Percentiles rank a stretch among this genome's conserved stretches.
Evolutionary conservation across 1,140 invertebrate species (phyloP).

Genomic region (Magallana gigas): DNA sequence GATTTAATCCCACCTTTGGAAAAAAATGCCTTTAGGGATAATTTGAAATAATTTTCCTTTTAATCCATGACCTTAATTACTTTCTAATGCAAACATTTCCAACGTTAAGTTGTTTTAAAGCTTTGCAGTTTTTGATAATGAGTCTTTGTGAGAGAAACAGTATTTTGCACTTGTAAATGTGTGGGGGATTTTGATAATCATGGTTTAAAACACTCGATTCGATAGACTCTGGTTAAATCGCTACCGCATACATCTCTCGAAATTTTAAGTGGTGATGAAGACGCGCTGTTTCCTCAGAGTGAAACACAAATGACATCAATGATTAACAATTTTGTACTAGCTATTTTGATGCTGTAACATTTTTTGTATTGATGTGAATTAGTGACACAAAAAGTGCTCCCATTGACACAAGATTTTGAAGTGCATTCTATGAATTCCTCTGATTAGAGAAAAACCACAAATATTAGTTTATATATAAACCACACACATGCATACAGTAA

Average conservation of each 20-base stretch:
- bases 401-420: no score
- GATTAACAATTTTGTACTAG: background rate
- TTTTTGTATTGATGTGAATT: no score
- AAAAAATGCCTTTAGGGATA: slow-evolving; percentile 15
- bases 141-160: background rate
- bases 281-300: background rate
- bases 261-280: background rate
- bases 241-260: background rate
- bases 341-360: no score
- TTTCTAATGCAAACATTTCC: background rate
- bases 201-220: slow-evolving; percentile 1
- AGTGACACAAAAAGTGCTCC: no score
- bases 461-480: no score
- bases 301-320: background rate
- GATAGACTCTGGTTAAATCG: background rate
- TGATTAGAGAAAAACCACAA: no score
- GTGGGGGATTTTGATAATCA: background rate
- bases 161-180: slow-evolving; percentile 28
- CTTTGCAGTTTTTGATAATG: slow-evolving; percentile 2
- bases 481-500: no score
- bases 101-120: background rate
- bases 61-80: slow-evolving; percentile 35
- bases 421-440: no score
- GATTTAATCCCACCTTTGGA: slow-evolving; percentile 1
- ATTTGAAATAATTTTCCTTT: slow-evolving; percentile 19